phyloP scores from a whole-genome alignment of 92 coral and sea anemone genomes.

The Zoanthus sociatus region DNA sequence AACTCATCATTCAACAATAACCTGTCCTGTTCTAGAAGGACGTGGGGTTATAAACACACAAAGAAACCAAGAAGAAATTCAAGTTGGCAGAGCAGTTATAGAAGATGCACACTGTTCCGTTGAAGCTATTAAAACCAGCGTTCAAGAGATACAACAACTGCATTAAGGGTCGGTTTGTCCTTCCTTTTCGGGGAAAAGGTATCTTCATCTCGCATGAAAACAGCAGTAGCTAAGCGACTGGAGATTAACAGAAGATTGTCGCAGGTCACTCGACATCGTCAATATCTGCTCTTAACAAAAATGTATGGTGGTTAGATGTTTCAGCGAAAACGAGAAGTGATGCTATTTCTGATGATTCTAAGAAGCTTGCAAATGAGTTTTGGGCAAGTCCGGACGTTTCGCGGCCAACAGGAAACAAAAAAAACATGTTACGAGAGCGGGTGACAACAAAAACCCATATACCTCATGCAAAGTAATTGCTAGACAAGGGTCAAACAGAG shows the following conservation, averaged over 20 bases:
- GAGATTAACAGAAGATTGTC: slow-evolving; percentile 48
- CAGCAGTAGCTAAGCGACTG: slow-evolving; percentile 28
- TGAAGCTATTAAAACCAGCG: background rate
- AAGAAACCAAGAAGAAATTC: slow-evolving; percentile 15
- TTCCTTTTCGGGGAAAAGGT: slow-evolving; percentile 41
- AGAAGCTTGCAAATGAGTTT: background rate
- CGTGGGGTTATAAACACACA: no score
- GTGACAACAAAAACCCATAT: slow-evolving; percentile 46
- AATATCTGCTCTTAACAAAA: background rate
- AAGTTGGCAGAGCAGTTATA: slow-evolving; percentile 34
- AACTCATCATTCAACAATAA: no score
- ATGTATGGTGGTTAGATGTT: no score
- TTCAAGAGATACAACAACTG: slow-evolving; percentile 47
- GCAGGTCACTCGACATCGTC: background rate
- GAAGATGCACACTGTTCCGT: slow-evolving; percentile 30
- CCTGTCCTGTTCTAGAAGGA: no score
- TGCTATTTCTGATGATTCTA: background rate
- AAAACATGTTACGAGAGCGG: slow-evolving; percentile 37
- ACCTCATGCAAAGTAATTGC: slow-evolving; percentile 48
- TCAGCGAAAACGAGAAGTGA: background rate
- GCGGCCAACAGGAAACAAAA: slow-evolving; percentile 2
- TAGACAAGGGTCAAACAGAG: background rate
- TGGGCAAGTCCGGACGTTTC: background rate
- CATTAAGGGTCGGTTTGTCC: slow-evolving; percentile 43
- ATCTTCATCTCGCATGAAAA: slow-evolving; percentile 37